Evolutionary conservation across 2,888 invertebrate species (phyloP).

Genomic region (Heliothis peltigera): DNA sequence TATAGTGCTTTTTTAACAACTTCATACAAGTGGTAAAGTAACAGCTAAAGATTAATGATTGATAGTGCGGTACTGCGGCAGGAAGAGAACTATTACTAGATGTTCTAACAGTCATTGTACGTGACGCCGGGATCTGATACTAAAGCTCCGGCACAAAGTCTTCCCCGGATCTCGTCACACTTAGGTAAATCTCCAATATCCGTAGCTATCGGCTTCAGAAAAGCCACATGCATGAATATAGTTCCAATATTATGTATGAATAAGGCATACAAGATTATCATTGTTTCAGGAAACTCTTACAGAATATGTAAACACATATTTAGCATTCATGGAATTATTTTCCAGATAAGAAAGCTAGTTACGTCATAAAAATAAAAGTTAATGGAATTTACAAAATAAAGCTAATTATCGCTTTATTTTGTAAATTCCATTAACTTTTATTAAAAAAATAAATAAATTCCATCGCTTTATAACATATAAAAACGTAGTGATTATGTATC

Average conservation of each 20-base stretch:
- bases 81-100: constrained; percentile 77
- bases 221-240: constrained; percentile 72
- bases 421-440: constrained; percentile 1
- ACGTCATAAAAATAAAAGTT: constrained; percentile 9
- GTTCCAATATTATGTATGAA: constrained; percentile 61
- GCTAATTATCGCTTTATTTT: background rate
- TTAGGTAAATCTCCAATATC: constrained; percentile 87
- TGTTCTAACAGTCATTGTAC: constrained; percentile 76
- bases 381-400: background rate
- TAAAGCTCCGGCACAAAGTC: constrained; percentile 79
- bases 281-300: constrained; percentile 42
- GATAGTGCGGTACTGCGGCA: constrained; percentile 57
- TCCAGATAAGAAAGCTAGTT: constrained; percentile 2
- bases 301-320: constrained; percentile 32
- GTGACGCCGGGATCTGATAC: constrained; percentile 71
- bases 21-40: background rate
- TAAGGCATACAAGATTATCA: constrained; percentile 53
- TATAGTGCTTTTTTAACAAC: no score
- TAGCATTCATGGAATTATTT: constrained; percentile 44
- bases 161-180: constrained; percentile 82
- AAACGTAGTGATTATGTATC: no score
- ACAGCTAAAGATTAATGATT: constrained; percentile 51
- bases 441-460: no score
- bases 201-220: constrained; percentile 78
- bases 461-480: no score